These are phyloP conservation scores for Rhagologus leucostigma DNA, from an alignment of 2,113 vertebrate species.

Conservation along the genomic window DNA sequence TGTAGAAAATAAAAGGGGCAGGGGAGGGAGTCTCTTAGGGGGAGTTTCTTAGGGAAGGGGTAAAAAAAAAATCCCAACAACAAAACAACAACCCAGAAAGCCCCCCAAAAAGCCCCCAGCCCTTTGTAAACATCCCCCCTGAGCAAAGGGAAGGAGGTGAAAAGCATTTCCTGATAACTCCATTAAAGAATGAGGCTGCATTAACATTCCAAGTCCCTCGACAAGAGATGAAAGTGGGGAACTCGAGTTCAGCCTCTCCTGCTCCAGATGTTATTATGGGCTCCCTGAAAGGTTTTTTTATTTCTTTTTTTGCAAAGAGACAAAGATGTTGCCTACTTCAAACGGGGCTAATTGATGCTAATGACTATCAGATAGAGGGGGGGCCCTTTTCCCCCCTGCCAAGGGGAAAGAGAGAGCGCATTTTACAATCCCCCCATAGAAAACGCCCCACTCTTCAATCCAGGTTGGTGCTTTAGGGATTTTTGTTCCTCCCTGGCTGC, in stretches of 20 bases:
- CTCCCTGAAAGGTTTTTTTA: constrained; percentile 70
- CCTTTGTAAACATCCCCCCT: constrained; percentile 62
- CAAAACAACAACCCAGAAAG: background rate
- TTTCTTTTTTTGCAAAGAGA: constrained; percentile 73
- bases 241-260: constrained; percentile 59
- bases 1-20: background rate
- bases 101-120: background rate
- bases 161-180: constrained; percentile 80
- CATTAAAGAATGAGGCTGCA: constrained; percentile 69
- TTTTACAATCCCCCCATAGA: constrained; percentile 79
- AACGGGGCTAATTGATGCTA: constrained; percentile 91
- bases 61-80: background rate
- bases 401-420: constrained; percentile 64
- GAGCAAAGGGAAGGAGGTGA: constrained; percentile 59
- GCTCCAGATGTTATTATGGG: constrained; percentile 83
- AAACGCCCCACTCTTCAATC: constrained; percentile 40
- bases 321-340: constrained; percentile 84
- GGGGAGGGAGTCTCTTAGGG: background rate
- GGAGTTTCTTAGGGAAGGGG: background rate
- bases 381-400: constrained; percentile 72
- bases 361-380: constrained; percentile 88
- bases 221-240: constrained; percentile 69
- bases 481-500: constrained; percentile 39
- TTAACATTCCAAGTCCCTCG: constrained; percentile 75
- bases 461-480: constrained; percentile 45